phyloP scores from a whole-genome alignment of 2,888 invertebrate species.

The Coremacera marginata region DNA sequence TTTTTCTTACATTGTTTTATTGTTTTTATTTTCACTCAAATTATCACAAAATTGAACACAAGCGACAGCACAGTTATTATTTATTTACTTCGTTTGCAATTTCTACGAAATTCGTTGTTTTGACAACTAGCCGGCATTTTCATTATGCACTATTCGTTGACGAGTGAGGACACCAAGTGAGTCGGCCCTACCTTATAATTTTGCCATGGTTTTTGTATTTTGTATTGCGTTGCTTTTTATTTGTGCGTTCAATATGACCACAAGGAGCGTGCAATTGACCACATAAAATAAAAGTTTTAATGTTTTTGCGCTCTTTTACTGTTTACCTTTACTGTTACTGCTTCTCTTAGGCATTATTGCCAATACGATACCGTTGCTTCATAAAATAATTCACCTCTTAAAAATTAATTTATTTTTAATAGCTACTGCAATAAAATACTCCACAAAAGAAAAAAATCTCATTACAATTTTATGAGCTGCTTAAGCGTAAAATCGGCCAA shows the following conservation, averaged over 20 bases:
- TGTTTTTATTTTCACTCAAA: too few relatives aligned
- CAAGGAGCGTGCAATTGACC: constrained; percentile 9
- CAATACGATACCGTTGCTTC: background rate
- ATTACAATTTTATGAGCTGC: too few relatives aligned
- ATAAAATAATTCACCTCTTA: background rate
- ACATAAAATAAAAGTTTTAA: background rate
- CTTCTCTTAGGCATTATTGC: background rate
- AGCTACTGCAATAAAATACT: background rate
- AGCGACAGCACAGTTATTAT: too few relatives aligned
- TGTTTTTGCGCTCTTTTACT: background rate
- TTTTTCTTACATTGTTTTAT: too few relatives aligned
- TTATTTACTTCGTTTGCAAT: too few relatives aligned
- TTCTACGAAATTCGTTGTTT: too few relatives aligned
- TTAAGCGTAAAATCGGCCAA: too few relatives aligned
- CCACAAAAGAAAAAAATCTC: background rate
- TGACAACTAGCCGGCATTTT: too few relatives aligned
- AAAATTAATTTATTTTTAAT: background rate
- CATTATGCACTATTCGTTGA: too few relatives aligned
- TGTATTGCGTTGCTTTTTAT: background rate
- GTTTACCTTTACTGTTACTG: background rate
- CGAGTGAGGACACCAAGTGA: too few relatives aligned
- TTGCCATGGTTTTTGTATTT: background rate
- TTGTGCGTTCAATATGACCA: background rate
- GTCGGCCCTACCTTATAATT: too few relatives aligned
- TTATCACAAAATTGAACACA: too few relatives aligned